Conservation (phyloP, 2,888 invertebrate genomes). For the Cremastinae sp. region DNA sequence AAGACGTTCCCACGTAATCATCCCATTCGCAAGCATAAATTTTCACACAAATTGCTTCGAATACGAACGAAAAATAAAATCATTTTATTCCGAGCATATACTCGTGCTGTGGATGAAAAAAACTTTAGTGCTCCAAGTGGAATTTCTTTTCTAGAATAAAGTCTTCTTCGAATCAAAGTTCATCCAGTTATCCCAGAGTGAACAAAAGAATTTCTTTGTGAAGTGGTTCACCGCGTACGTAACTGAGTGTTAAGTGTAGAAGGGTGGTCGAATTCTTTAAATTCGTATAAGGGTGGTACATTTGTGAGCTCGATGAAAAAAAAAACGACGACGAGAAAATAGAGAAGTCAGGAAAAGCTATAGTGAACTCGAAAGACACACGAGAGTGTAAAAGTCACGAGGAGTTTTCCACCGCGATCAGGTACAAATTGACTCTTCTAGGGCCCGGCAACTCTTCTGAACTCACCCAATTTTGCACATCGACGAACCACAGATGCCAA, state of each 20-base stretch:
- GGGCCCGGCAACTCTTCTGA: slow-evolving; percentile 52
- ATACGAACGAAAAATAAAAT: neutral
- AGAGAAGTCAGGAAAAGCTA: slow-evolving; percentile 51
- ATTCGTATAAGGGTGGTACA: slow-evolving; percentile 34
- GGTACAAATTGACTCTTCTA: slow-evolving; percentile 64
- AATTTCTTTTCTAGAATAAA: neutral
- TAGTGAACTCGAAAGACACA: slow-evolving; percentile 42
- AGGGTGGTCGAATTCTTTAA: slow-evolving; percentile 34
- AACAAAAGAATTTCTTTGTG: slow-evolving; percentile 15
- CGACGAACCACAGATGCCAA: slow-evolving; percentile 35
- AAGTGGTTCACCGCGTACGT: neutral
- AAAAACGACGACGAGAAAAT: slow-evolving; percentile 19
- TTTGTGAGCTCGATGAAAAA: slow-evolving; percentile 19
- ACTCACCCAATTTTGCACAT: slow-evolving; percentile 60
- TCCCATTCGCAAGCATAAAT: neutral
- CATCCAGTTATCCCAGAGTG: neutral
- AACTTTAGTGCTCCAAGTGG: neutral
- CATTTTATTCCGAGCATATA: neutral
- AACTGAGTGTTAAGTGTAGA: slow-evolving; percentile 15
- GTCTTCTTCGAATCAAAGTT: neutral
- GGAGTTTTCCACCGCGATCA: slow-evolving; percentile 59
- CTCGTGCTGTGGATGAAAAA: neutral
- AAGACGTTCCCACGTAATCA: slow-evolving; percentile 48
- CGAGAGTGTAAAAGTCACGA: slow-evolving; percentile 23
- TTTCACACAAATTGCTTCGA: neutral